phyloP scores from a whole-genome alignment of 2,113 vertebrate genomes.

The Ptilorrhoa leucosticta region DNA sequence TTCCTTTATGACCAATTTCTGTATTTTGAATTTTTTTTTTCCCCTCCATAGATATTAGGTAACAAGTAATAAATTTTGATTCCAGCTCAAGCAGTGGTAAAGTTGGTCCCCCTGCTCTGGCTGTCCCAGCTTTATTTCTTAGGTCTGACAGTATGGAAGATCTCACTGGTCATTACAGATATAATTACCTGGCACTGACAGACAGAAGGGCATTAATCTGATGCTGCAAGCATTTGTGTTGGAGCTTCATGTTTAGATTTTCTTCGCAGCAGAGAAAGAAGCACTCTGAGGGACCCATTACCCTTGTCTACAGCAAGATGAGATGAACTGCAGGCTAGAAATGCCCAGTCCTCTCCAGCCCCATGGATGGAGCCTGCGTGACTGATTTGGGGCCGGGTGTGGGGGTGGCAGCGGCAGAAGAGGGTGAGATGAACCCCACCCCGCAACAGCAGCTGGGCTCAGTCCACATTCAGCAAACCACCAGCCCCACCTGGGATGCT shows the following conservation, averaged over 20 bases:
- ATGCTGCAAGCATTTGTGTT: not conserved
- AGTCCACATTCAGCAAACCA: not conserved
- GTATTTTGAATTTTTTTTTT: not conserved
- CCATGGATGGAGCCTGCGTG: rapidly evolving
- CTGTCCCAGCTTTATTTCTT: not conserved
- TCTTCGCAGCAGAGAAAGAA: not conserved
- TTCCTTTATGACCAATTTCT: not conserved
- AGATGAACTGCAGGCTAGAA: not conserved
- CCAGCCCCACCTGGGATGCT: not conserved
- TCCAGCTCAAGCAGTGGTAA: not conserved
- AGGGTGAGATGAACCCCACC: not conserved
- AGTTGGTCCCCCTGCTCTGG: not conserved
- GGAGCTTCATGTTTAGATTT: not conserved
- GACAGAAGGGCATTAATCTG: not conserved
- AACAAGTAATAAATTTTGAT: not conserved
- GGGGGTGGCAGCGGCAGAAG: not conserved
- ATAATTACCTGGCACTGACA: not conserved
- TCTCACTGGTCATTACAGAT: not conserved
- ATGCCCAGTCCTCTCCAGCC: not conserved
- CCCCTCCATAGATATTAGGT: not conserved
- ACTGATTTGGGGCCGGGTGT: rapidly evolving
- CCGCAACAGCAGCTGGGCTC: not conserved
- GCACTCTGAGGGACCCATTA: not conserved
- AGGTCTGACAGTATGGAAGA: not conserved
- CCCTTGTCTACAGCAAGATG: not conserved